Conservation (phyloP, 2,888 invertebrate species). For the Rhynchonema sp. region DNA sequence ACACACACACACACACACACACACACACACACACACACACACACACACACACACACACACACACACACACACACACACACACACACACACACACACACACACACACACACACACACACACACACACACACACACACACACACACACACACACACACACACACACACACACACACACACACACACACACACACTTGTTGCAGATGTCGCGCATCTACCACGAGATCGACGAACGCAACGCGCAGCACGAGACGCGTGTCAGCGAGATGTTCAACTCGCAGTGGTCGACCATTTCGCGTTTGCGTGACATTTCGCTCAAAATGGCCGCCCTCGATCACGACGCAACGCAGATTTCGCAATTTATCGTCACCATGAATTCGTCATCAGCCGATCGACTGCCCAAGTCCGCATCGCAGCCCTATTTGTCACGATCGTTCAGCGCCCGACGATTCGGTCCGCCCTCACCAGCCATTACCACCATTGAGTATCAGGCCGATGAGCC, state of each 20-base stretch:
- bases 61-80: background rate
- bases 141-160: background rate
- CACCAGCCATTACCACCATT: no score
- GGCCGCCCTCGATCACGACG: background rate
- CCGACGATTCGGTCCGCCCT: background rate
- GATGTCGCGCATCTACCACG: background rate
- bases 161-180: background rate
- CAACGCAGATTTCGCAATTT: background rate
- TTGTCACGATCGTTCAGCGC: background rate
- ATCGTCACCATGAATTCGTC: background rate
- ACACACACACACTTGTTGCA: background rate
- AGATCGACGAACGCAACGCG: background rate
- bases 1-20: background rate
- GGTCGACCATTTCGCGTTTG: background rate
- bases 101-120: background rate
- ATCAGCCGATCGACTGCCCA: background rate
- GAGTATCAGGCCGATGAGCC: background rate
- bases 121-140: conserved; percentile 17
- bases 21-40: background rate
- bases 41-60: background rate
- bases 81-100: background rate
- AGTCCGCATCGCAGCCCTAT: background rate
- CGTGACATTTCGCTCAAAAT: background rate
- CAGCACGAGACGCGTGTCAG: background rate
- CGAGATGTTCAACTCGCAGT: background rate